Evolutionary conservation across 1,140 invertebrate genomes (phyloP).

Genomic region (Musca vetustissima): DNA sequence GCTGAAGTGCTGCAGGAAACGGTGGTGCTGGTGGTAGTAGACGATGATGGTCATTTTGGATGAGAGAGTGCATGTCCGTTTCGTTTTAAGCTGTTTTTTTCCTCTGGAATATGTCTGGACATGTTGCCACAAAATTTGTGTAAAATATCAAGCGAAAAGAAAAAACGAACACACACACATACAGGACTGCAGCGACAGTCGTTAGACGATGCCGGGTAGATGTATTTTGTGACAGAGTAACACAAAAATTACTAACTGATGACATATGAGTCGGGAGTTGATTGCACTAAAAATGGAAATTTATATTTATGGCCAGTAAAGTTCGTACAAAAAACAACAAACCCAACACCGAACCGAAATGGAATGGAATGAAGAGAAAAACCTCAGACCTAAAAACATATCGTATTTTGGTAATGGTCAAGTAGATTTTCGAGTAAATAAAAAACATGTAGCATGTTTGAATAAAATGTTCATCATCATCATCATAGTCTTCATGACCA

Average conservation of each 20-base stretch:
- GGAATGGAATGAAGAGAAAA: background rate
- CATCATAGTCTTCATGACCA: background rate
- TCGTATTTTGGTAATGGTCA: constrained; percentile 10
- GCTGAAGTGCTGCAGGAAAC: no score
- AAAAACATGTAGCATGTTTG: no score
- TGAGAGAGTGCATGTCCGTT: background rate
- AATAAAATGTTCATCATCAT: background rate
- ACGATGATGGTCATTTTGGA: no score
- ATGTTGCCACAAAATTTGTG: background rate
- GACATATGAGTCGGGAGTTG: constrained; percentile 9
- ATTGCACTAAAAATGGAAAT: constrained; percentile 7
- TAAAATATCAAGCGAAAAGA: background rate
- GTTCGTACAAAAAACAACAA: no score
- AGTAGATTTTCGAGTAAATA: constrained; percentile 17
- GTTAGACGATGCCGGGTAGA: no score
- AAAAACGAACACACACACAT: no score
- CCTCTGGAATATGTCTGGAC: background rate
- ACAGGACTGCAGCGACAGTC: background rate
- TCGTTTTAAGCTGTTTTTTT: no score
- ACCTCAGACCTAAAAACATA: no score
- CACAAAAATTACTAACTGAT: constrained; percentile 9
- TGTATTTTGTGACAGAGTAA: background rate
- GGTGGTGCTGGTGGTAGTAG: no score
- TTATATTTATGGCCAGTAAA: constrained; percentile 18
- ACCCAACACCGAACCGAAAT: no score